A percentile compares a stretch with the other conserved stretches of the same genome.
phyloP scores from a whole-genome alignment of 2,888 invertebrate species.

The Vandiemenella viatica region DNA sequence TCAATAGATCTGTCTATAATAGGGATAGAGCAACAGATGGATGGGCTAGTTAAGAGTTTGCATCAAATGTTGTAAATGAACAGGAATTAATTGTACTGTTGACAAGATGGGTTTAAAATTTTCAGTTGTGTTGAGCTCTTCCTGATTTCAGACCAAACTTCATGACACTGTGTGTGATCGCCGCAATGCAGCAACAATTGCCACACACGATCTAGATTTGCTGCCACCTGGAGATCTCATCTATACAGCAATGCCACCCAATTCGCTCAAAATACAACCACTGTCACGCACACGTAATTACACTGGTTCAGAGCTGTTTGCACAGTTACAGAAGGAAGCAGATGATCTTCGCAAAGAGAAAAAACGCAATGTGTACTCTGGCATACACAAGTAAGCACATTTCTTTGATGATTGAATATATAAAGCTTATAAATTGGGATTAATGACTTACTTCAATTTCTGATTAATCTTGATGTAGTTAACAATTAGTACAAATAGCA shows the following conservation, averaged over 20 bases:
- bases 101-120: too few species aligned
- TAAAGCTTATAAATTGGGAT: not conserved
- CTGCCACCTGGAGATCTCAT: conserved; percentile 34
- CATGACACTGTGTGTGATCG: conserved; percentile 64
- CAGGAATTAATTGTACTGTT: too few species aligned
- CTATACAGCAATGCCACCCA: conserved; percentile 53
- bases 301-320: conserved; percentile 51
- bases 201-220: conserved; percentile 55
- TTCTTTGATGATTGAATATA: not conserved
- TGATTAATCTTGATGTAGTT: too few species aligned
- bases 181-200: conserved; percentile 61
- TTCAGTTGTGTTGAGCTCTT: too few species aligned
- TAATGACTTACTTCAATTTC: too few species aligned
- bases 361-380: conserved; percentile 66
- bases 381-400: conserved; percentile 50
- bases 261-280: conserved; percentile 48
- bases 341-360: conserved; percentile 68
- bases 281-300: conserved; percentile 42
- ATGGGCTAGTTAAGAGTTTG: too few species aligned
- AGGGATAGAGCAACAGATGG: too few species aligned
- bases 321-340: conserved; percentile 56
- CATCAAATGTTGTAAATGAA: too few species aligned
- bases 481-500: too few species aligned
- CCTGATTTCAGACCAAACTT: conserved; percentile 46
- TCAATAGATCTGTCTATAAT: too few species aligned